phyloP scores from a whole-genome alignment of 2,797 vertebrate genomes.

The Enteromius radiatus region DNA sequence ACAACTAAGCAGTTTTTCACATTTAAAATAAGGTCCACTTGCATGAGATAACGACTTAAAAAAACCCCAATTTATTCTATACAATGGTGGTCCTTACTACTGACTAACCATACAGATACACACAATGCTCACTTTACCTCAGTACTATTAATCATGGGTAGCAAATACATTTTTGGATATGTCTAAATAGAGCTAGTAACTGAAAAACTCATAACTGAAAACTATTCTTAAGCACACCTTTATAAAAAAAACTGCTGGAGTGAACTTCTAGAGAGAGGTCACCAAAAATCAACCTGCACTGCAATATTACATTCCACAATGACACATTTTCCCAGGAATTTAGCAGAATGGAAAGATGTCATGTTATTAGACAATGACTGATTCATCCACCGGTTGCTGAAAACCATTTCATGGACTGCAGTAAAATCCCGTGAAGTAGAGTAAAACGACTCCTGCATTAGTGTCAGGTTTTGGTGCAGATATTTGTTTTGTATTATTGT shows the following conservation, averaged over 20 bases:
- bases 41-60: background rate
- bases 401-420: constrained; percentile 9
- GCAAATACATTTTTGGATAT: background rate
- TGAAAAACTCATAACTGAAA: background rate
- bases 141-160: background rate
- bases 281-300: background rate
- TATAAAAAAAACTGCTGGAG: constrained; percentile 33
- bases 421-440: background rate
- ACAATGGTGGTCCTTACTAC: background rate
- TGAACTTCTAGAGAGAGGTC: constrained; percentile 16
- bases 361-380: constrained; percentile 22
- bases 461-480: background rate
- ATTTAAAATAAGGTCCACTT: background rate
- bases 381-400: constrained; percentile 26
- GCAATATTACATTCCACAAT: constrained; percentile 14
- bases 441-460: background rate
- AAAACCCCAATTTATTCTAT: background rate
- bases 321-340: constrained; percentile 19
- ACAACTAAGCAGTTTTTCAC: background rate
- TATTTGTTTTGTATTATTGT: background rate
- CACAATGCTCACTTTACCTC: background rate
- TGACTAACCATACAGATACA: background rate
- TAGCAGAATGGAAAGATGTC: constrained; percentile 17
- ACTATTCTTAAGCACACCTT: background rate
- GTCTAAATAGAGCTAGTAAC: background rate